A percentile compares a stretch with the other conserved stretches of the same genome.
These are phyloP conservation scores for Willisornis vidua DNA, from an alignment of 2,113 vertebrate genomes.

Conservation along the genomic window DNA sequence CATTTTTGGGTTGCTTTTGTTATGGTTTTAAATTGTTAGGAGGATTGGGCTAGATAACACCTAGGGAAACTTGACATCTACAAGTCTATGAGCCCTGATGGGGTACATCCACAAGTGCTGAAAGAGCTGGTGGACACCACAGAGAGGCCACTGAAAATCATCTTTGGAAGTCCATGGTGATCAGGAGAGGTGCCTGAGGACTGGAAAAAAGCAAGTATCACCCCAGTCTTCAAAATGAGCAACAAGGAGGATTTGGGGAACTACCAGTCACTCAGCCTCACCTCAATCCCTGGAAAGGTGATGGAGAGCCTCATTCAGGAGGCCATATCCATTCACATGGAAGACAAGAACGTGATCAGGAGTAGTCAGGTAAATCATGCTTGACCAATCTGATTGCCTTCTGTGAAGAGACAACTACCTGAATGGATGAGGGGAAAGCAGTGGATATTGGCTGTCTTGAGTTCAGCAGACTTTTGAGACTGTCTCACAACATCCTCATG, in stretches of 20 bases:
- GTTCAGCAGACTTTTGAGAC: neutral
- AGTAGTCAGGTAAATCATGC: neutral
- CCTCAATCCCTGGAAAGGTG: neutral
- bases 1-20: neutral
- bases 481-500: neutral
- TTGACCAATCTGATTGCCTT: neutral
- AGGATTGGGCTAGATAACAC: neutral
- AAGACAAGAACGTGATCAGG: neutral
- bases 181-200: neutral
- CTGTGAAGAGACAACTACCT: neutral
- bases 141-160: neutral
- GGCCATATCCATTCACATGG: neutral
- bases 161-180: neutral
- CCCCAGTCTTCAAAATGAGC: neutral
- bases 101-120: neutral
- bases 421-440: neutral
- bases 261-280: neutral
- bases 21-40: neutral
- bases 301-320: neutral
- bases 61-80: neutral
- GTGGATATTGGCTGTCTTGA: neutral
- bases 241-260: neutral
- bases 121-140: neutral
- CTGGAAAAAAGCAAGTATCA: neutral
- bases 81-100: neutral